A percentile compares a stretch with the other conserved stretches of the same genome.
These are phyloP conservation scores for Hoplostethus mediterraneus DNA, from an alignment of 2,797 vertebrate genomes.

Conservation along the genomic window DNA sequence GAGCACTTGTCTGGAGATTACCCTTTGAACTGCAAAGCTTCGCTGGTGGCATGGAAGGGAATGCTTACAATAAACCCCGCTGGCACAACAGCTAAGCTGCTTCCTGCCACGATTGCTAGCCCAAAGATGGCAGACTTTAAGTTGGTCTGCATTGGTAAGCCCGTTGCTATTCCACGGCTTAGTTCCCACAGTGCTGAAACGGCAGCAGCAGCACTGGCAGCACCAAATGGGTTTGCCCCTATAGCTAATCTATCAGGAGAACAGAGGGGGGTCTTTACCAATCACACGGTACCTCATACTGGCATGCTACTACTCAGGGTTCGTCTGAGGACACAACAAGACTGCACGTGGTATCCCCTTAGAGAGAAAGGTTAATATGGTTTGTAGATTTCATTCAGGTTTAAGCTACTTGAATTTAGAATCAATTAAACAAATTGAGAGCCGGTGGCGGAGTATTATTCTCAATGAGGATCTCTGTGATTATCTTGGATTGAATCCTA, in stretches of 20 bases:
- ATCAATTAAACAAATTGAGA: slow-evolving; percentile 75
- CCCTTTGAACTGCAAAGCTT: slow-evolving; percentile 62
- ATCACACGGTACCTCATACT: slow-evolving; percentile 59
- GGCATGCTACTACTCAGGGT: slow-evolving; percentile 46
- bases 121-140: slow-evolving; percentile 76
- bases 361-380: slow-evolving; percentile 54
- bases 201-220: slow-evolving; percentile 43
- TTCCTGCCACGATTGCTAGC: slow-evolving; percentile 60
- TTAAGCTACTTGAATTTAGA: slow-evolving; percentile 71
- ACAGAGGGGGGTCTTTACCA: slow-evolving; percentile 58
- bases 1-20: slow-evolving; percentile 66
- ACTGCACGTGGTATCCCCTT: slow-evolving; percentile 46
- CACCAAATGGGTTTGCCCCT: slow-evolving; percentile 72
- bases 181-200: slow-evolving; percentile 62
- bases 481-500: slow-evolving; percentile 52
- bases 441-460: slow-evolving; percentile 41
- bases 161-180: slow-evolving; percentile 73
- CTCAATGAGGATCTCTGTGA: slow-evolving; percentile 50
- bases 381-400: slow-evolving; percentile 57
- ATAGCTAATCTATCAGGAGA: slow-evolving; percentile 75
- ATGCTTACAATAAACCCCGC: slow-evolving; percentile 67
- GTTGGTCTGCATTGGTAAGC: slow-evolving; percentile 68
- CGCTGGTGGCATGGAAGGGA: slow-evolving; percentile 66
- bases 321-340: slow-evolving; percentile 52
- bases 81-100: slow-evolving; percentile 69